A percentile compares a stretch with the other conserved stretches of the same genome.
Conservation (phyloP, 1,140 invertebrate genomes). For the Drosophila mayri region DNA sequence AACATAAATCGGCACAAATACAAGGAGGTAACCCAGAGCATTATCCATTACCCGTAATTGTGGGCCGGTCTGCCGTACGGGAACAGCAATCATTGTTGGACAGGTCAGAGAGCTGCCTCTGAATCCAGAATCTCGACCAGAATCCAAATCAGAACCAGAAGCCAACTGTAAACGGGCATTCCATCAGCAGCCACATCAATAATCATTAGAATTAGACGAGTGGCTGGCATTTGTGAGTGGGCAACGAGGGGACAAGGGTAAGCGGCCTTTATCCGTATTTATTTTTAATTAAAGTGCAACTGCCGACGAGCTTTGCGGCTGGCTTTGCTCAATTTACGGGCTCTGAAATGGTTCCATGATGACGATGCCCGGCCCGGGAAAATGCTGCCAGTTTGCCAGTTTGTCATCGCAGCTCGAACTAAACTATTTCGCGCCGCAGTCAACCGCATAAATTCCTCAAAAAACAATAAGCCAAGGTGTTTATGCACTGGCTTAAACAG, state of each 20-base stretch:
- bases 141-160: conserved; percentile 9
- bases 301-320: conserved; percentile 65
- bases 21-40: conserved; percentile 11
- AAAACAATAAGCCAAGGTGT: conserved; percentile 23
- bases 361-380: conserved; percentile 14
- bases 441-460: conserved; percentile 37
- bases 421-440: conserved; percentile 39
- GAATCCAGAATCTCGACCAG: conserved; percentile 1
- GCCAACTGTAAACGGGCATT: conserved; percentile 18
- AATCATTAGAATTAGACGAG: conserved; percentile 60
- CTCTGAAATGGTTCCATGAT: conserved; percentile 30
- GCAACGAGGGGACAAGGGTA: background rate
- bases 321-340: conserved; percentile 72
- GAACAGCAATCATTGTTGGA: conserved; percentile 27
- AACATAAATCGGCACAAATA: conserved; percentile 15
- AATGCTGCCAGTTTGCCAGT: conserved; percentile 16
- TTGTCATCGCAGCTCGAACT: conserved; percentile 44
- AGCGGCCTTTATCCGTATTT: conserved; percentile 46
- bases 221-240: conserved; percentile 30
- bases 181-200: conserved; percentile 51
- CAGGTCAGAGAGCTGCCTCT: conserved; percentile 18
- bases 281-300: conserved; percentile 74
- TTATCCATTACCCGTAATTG: conserved; percentile 12
- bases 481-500: conserved; percentile 8
- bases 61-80: background rate